Percentiles rank a stretch among this genome's conserved stretches.
Evolutionary conservation across 2,888 invertebrate species (phyloP).

Genomic region (Fabriciana adippe): DNA sequence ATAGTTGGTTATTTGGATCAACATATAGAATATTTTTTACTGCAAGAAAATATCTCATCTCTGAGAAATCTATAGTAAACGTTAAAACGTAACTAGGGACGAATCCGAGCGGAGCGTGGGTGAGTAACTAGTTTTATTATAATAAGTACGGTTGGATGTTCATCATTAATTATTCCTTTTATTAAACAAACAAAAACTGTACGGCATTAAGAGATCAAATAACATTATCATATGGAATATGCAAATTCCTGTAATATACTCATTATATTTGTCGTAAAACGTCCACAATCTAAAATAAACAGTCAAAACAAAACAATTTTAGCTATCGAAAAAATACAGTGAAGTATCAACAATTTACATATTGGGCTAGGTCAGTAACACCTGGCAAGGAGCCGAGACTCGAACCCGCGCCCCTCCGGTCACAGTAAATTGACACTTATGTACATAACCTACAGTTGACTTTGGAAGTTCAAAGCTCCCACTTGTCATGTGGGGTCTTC

Average conservation of each 20-base stretch:
- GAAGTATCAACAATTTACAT: constrained; percentile 39
- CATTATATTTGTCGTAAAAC: neutral
- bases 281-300: constrained; percentile 9
- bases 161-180: too few species aligned
- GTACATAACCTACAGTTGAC: constrained; percentile 33
- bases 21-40: too few species aligned
- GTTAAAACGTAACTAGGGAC: too few species aligned
- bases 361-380: constrained; percentile 50
- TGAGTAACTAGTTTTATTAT: too few species aligned
- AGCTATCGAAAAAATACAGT: constrained; percentile 13
- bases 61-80: too few species aligned
- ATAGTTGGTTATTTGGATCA: too few species aligned
- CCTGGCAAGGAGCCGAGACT: constrained; percentile 46
- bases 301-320: constrained; percentile 14
- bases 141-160: too few species aligned
- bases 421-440: constrained; percentile 40
- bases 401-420: constrained; percentile 36
- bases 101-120: too few species aligned
- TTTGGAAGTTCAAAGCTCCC: constrained; percentile 36
- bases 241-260: neutral
- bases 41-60: too few species aligned
- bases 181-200: too few species aligned
- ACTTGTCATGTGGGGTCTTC: constrained; percentile 27
- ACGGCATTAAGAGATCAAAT: too few species aligned
- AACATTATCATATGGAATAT: too few species aligned